A percentile compares a stretch with the other conserved stretches of the same genome.
Conservation (phyloP, 2,113 vertebrate species). For the Otocyon megalotis region DNA sequence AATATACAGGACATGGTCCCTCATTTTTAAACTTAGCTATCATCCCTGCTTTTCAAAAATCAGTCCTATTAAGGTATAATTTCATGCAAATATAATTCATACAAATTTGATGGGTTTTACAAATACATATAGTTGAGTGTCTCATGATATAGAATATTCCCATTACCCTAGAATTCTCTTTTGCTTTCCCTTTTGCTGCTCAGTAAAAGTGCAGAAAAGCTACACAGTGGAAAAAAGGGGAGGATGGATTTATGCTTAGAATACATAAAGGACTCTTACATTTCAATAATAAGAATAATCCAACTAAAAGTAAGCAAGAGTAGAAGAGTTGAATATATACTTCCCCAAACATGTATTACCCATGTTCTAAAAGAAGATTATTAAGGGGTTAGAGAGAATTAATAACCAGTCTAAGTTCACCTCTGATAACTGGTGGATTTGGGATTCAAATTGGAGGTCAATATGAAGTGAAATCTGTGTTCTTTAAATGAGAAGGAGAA, state of each 20-base stretch:
- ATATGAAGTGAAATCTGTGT: neutral
- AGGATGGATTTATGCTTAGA: neutral
- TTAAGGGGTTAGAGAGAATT: neutral
- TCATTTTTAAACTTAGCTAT: conserved; percentile 7
- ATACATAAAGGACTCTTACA: neutral
- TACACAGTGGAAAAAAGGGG: neutral
- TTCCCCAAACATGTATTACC: neutral
- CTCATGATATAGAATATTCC: neutral
- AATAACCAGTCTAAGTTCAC: neutral
- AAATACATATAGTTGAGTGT: neutral
- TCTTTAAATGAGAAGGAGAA: neutral
- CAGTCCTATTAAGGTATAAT: neutral
- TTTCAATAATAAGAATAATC: neutral
- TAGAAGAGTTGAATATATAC: neutral
- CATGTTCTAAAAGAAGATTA: neutral
- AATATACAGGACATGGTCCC: neutral
- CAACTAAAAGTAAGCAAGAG: neutral
- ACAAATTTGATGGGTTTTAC: neutral
- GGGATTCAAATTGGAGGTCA: neutral
- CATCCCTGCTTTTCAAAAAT: neutral
- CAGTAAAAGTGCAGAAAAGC: neutral
- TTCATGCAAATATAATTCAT: neutral
- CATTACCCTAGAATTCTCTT: neutral
- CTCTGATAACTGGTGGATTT: neutral
- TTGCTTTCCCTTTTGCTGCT: neutral